phyloP scores from a whole-genome alignment of 2,797 vertebrate genomes.

The Danionella dracula region DNA sequence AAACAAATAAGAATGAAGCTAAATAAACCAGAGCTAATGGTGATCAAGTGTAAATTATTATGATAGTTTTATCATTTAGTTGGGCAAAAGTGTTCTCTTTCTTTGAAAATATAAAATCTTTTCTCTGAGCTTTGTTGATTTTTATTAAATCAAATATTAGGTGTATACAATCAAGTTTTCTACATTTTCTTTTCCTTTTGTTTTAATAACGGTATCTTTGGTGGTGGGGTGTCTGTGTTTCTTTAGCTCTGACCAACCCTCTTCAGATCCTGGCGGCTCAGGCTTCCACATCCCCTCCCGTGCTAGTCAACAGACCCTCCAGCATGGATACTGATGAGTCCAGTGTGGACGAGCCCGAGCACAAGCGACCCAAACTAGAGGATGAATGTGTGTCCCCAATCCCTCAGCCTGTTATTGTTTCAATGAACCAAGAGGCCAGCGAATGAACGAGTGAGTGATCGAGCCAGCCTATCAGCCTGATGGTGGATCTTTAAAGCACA shows the following conservation, averaged over 20 bases:
- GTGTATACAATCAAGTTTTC: too few relatives aligned
- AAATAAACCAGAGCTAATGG: too few relatives aligned
- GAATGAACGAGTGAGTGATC: slow-evolving; percentile 39
- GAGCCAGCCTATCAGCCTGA: slow-evolving; percentile 30
- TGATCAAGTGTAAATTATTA: too few relatives aligned
- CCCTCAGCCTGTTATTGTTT: slow-evolving; percentile 73
- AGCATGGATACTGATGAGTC: slow-evolving; percentile 64
- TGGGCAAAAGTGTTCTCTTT: too few relatives aligned
- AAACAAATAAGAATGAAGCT: too few relatives aligned
- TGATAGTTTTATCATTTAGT: too few relatives aligned
- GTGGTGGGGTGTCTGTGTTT: not conserved
- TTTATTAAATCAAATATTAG: too few relatives aligned
- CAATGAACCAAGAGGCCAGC: slow-evolving; percentile 57
- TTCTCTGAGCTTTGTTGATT: too few relatives aligned
- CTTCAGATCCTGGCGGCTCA: slow-evolving; percentile 94
- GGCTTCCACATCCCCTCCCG: slow-evolving; percentile 90
- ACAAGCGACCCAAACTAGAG: slow-evolving; percentile 83
- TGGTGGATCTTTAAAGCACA: slow-evolving; percentile 60
- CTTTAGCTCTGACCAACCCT: slow-evolving; percentile 83
- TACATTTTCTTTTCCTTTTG: too few relatives aligned
- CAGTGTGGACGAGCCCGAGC: slow-evolving; percentile 73
- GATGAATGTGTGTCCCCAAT: slow-evolving; percentile 63
- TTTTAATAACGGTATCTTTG: too few relatives aligned
- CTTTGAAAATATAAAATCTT: too few relatives aligned
- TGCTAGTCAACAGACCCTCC: slow-evolving; percentile 77